phyloP scores from a whole-genome alignment of 2,113 vertebrate genomes.

The Micronycteris hirsuta region DNA sequence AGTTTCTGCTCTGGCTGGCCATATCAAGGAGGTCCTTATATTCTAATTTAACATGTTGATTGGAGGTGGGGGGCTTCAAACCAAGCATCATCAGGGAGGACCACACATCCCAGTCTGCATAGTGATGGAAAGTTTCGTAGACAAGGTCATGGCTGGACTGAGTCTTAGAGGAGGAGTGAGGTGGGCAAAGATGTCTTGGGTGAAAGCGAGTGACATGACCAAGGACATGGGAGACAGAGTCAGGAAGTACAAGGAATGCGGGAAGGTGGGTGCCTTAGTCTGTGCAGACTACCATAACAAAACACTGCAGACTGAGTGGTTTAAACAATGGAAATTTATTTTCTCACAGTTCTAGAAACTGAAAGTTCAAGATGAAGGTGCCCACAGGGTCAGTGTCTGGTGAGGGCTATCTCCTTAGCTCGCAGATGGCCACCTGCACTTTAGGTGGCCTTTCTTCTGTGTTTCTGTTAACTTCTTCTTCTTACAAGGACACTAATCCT shows the following conservation, averaged over 20 bases:
- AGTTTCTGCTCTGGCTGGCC: background rate
- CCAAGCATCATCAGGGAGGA: rapidly evolving
- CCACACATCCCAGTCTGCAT: background rate
- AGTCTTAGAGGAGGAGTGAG: background rate
- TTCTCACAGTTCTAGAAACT: background rate
- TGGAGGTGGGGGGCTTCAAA: no score
- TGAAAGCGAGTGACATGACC: background rate
- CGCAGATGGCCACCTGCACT: background rate
- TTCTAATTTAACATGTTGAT: background rate
- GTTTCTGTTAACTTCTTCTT: background rate
- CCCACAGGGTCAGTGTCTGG: background rate
- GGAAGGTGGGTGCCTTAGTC: background rate
- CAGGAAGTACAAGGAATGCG: background rate
- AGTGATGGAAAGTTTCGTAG: background rate
- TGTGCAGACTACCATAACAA: background rate
- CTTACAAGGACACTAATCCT: no score
- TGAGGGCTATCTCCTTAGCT: background rate
- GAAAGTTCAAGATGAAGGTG: background rate
- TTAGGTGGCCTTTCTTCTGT: background rate
- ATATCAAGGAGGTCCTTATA: background rate
- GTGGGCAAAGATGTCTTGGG: no score
- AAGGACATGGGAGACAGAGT: background rate
- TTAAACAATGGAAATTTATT: background rate
- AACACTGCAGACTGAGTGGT: background rate
- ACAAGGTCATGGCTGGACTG: background rate